These are phyloP conservation scores for Oncorhynchus gorbuscha DNA, from an alignment of 2,113 vertebrate genomes.

Conservation along the genomic window DNA sequence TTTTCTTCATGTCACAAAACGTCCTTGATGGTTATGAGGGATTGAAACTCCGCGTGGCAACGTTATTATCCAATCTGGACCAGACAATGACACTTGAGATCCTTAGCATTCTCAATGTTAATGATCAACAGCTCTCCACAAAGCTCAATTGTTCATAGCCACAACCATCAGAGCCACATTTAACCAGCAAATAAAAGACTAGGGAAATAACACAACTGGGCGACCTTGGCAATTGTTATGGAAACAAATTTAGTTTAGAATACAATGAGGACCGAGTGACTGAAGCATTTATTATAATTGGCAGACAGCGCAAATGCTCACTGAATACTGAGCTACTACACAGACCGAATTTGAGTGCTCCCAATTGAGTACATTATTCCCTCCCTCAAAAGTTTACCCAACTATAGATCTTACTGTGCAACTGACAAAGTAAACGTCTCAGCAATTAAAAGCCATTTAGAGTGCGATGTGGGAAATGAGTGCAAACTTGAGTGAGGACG, in stretches of 20 bases:
- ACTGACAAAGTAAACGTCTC: slow-evolving; percentile 22
- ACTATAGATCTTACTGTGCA: neutral
- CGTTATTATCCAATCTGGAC: too few relatives aligned
- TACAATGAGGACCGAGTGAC: neutral
- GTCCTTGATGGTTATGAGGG: too few relatives aligned
- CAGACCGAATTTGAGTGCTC: slow-evolving; percentile 20
- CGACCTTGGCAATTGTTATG: neutral
- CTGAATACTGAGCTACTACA: slow-evolving; percentile 1
- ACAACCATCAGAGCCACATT: neutral
- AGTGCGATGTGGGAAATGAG: neutral
- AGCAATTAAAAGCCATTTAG: slow-evolving; percentile 26
- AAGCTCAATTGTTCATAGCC: neutral
- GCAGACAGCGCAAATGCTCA: neutral
- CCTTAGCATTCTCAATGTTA: neutral
- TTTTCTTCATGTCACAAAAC: too few relatives aligned
- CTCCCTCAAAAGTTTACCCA: neutral
- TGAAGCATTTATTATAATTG: slow-evolving; percentile 1
- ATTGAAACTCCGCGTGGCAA: too few relatives aligned
- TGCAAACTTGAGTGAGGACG: neutral
- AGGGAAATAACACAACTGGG: neutral
- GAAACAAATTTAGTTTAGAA: neutral
- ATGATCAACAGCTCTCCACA: neutral
- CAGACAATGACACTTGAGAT: too few relatives aligned
- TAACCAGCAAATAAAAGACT: neutral
- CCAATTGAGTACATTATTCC: slow-evolving; percentile 23